Base-by-base conservation (phyloP, 2,888 invertebrate genomes). In the Panopea generosa region DNA sequence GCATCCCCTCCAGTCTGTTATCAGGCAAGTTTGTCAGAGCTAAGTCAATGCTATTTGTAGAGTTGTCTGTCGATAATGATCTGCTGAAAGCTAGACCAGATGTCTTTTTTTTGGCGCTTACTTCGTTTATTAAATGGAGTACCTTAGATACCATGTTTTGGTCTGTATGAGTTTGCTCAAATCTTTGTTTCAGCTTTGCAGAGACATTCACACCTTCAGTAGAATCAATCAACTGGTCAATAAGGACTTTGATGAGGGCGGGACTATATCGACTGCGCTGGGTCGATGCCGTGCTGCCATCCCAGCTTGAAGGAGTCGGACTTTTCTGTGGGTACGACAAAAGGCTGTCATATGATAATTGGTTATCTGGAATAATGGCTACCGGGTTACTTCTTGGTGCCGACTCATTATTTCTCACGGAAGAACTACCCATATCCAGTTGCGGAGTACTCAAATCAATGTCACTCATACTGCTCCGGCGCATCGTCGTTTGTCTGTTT, bases 171-270 rank as follows among this genome's bases (percentile, higher is more conserved):
- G 26, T 43, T 18, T 52, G 16, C 20, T 68, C 49, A 9, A 68
- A 63, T 38, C 52, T 74, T 22, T 57, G 29, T 61, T 24, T 4
- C 4, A 33, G 33, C 33, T 33, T 33, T 33, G 33, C 33, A 4
- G 33, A 4, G 6, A 52, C 38, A 55, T 75, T 52, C 2, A 18
- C 18, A 7, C 66, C 61, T 24, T 66, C 67, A 18, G 50, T 52
- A 6, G 76, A 49, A 11, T 77, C 79, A 1, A 84, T 56, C 6
- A 84, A 70, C 60, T 88, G 86, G 24, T 82, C 76, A 18, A 87
- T 67, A 1, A 88, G 70, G 11, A 87, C 86, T 62, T 87, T 86
- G 33, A 88, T 83, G 16, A 88, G 66, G 24, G 72, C 75, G 0
- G 86, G 81, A 49, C 85, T 87, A 79, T 83, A 87, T 60, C 67